A percentile compares a stretch with the other conserved stretches of the same genome.
These are phyloP conservation scores for Hydrocynus forskahlii DNA, from an alignment of 2,797 vertebrate species.

Conservation along the genomic window DNA sequence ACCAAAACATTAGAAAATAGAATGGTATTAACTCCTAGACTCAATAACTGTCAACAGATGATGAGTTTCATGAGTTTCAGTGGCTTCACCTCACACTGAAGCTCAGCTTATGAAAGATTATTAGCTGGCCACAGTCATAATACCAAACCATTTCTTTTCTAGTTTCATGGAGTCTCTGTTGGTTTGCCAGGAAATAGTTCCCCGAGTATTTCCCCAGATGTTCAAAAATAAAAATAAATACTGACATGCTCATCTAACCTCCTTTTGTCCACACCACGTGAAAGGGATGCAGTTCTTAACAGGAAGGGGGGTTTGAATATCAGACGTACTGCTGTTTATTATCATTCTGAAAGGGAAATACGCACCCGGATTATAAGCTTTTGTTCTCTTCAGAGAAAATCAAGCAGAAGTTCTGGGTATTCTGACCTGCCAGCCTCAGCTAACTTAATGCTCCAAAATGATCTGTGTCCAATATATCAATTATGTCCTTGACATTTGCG, in stretches of 20 bases:
- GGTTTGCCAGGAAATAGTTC: slow-evolving; percentile 52
- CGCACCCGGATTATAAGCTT: neutral
- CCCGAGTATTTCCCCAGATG: slow-evolving; percentile 47
- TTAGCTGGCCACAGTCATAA: slow-evolving; percentile 3
- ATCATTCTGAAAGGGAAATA: neutral
- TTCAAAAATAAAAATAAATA: slow-evolving; percentile 47
- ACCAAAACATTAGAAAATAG: too few species aligned
- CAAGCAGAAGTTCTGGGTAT: neutral
- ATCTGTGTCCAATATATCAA: slow-evolving; percentile 1
- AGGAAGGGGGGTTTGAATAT: slow-evolving; percentile 1
- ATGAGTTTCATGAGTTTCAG: neutral
- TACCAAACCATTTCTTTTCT: slow-evolving; percentile 17
- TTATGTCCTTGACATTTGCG: neutral
- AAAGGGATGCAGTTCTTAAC: slow-evolving; percentile 4
- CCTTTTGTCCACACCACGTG: neutral
- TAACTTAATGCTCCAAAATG: neutral
- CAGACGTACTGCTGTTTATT: slow-evolving; percentile 6
- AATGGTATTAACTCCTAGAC: neutral
- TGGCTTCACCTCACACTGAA: neutral
- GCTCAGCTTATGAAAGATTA: slow-evolving; percentile 20
- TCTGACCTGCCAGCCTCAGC: neutral
- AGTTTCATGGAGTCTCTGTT: neutral
- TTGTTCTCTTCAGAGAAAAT: slow-evolving; percentile 6
- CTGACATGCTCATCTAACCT: neutral
- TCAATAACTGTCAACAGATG: neutral